These are phyloP conservation scores for Eira barbara DNA, from an alignment of 2,113 vertebrate species.

Conservation along the genomic window DNA sequence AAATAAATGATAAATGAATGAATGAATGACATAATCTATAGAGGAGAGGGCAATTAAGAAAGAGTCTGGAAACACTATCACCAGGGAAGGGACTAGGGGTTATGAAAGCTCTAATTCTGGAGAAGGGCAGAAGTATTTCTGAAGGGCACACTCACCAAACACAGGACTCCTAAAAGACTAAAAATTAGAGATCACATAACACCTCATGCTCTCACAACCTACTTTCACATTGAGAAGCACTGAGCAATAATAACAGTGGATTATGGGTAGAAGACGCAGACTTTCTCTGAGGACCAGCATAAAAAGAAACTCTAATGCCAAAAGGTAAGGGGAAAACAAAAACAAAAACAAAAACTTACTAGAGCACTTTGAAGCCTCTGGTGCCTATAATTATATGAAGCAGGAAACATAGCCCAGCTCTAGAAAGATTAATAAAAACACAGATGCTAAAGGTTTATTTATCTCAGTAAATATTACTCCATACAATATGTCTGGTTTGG, in stretches of 20 bases:
- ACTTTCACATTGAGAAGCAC: background rate
- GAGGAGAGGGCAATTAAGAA: background rate
- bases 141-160: background rate
- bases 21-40: background rate
- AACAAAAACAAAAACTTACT: too few species aligned
- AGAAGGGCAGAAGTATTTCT: background rate
- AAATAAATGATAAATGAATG: background rate
- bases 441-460: background rate
- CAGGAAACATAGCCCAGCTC: background rate
- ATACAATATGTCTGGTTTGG: background rate
- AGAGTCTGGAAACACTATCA: background rate
- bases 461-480: background rate
- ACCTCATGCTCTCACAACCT: background rate
- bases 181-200: background rate
- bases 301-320: background rate
- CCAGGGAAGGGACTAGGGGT: background rate
- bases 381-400: background rate
- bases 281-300: background rate
- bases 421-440: background rate
- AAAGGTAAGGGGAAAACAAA: background rate
- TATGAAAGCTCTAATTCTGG: background rate
- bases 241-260: too few species aligned
- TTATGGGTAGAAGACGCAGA: background rate
- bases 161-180: background rate
- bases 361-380: background rate